Percentiles rank a stretch among this genome's conserved stretches.
phyloP scores from a whole-genome alignment of 2,113 vertebrate genomes.

The Paracanthobrama guichenoti region DNA sequence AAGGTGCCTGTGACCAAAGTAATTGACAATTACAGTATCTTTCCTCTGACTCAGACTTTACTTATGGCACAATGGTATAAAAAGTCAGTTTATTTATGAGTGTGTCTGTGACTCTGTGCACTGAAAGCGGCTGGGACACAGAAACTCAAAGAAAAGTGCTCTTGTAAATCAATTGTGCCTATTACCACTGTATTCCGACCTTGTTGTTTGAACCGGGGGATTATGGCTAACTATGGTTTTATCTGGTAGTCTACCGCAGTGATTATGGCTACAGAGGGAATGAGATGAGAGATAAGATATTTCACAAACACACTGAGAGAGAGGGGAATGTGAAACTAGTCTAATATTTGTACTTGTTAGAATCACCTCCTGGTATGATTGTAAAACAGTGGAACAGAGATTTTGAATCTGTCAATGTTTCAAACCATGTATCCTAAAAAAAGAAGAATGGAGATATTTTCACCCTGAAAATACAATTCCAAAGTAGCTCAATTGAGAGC shows the following conservation, averaged over 20 bases:
- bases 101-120: background rate
- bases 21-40: background rate
- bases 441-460: background rate
- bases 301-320: constrained; percentile 1
- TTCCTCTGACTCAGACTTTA: constrained; percentile 21
- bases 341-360: background rate
- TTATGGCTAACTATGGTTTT: background rate
- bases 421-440: background rate
- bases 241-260: background rate
- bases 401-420: background rate
- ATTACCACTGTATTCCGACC: background rate
- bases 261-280: constrained; percentile 2
- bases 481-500: background rate
- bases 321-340: background rate
- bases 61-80: constrained; percentile 22
- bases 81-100: constrained; percentile 35
- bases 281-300: background rate
- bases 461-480: background rate
- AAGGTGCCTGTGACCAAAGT: background rate
- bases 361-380: constrained; percentile 7
- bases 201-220: constrained; percentile 13
- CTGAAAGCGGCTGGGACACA: background rate
- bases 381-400: background rate
- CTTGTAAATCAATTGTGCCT: constrained; percentile 19
- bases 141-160: constrained; percentile 9